These are phyloP conservation scores for Ceratoteleas bidentatus DNA, from an alignment of 1,140 invertebrate species.

Conservation along the genomic window DNA sequence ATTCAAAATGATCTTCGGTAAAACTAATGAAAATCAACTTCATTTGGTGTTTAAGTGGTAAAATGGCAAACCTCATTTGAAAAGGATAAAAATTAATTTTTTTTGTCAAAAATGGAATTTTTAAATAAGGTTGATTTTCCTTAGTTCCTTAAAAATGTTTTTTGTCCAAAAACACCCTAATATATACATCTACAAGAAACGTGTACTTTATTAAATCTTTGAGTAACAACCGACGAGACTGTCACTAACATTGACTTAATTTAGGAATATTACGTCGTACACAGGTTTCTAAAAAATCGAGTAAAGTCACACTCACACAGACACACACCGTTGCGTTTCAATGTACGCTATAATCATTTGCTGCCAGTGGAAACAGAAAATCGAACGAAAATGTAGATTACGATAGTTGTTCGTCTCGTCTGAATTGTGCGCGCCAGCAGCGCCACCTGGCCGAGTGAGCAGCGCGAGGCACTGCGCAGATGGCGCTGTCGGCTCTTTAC, in stretches of 20 bases:
- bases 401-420: conserved; percentile 9
- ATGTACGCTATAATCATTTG: conserved; percentile 36
- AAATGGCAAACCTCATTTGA: too few relatives aligned
- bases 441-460: neutral
- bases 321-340: conserved; percentile 17
- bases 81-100: too few relatives aligned
- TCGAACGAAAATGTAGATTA: conserved; percentile 29
- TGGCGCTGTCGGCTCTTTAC: conserved; percentile 1
- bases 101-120: too few relatives aligned
- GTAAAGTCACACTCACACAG: neutral
- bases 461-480: neutral
- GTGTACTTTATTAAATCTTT: conserved; percentile 21
- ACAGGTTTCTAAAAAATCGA: neutral
- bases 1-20: too few relatives aligned
- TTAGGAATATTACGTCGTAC: conserved; percentile 28
- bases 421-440: conserved; percentile 2
- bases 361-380: conserved; percentile 13
- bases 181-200: neutral
- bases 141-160: too few relatives aligned
- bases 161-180: too few relatives aligned
- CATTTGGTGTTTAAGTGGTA: too few relatives aligned
- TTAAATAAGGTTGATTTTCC: too few relatives aligned
- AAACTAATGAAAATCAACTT: too few relatives aligned
- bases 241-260: conserved; percentile 35
- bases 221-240: conserved; percentile 36